Base-by-base conservation (phyloP, 2,888 invertebrate species). In the Abscondita cerata region DNA sequence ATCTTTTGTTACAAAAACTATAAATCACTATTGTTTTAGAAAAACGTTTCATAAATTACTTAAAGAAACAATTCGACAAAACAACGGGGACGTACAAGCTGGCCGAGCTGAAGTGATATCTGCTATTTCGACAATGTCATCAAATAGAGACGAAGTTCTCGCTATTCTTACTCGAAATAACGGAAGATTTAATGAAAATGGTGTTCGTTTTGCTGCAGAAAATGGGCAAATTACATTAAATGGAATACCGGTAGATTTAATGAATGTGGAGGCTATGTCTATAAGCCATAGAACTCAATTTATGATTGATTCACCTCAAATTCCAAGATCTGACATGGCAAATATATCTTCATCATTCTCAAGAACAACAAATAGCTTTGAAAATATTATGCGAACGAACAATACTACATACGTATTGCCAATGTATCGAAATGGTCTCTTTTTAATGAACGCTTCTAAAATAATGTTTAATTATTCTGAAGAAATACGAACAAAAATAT, bases 11-110 rank as follows among this genome's bases (percentile, higher is more conserved):
- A n/a, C n/a, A n/a, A n/a, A n/a, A n/a, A n/a, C n/a, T n/a, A n/a
- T n/a, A n/a, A n/a, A n/a, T n/a, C n/a, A n/a, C n/a, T 18, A 36
- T 36, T 9, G n/a, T 77, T 77, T 3, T 77, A 86, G 86, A 67
- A 85, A 83, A 83, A 84, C 84, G 54, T 86, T 85, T 70, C 83
- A 84, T 70, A 86, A 85, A 75, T 73, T 86, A 68, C 79, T 83
- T 70, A 85, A 84, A 1, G 85, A 85, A 71, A 83, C 86, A 0
- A 77, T 85, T 13, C 74, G 83, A 34, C 73, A 81, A 0, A 81
- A 83, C 68, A 66, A 74, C 25, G 84, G 85, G 18, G 70, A 81
- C 4, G 72, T 81, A 1, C 50, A 41, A 4, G 67, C 70, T 62
- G 86, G 85, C 18, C 83, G 82, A 72, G 81, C 84, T 0, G 85